Percentiles rank a stretch among this genome's conserved stretches.
Evolutionary conservation across 2,113 vertebrate species (phyloP).

Genomic region (Gymnarchus niloticus): DNA sequence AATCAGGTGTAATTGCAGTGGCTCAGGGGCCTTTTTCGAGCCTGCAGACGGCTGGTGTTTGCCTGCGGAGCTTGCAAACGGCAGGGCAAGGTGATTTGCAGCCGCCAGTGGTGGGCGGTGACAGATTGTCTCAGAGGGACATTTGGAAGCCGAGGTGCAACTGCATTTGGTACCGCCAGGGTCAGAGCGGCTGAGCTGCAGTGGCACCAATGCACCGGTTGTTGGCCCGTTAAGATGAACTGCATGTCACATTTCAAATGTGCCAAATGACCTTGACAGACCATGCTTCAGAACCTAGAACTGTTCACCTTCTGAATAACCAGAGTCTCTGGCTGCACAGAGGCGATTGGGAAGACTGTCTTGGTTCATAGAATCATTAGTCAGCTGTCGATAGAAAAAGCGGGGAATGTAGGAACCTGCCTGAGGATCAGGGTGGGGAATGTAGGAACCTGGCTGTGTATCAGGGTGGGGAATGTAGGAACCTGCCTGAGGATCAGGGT

Average conservation of each 20-base stretch:
- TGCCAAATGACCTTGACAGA: background rate
- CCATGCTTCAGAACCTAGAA: background rate
- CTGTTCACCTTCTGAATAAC: background rate
- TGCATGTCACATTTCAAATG: too few species aligned
- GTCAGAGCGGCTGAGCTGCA: too few species aligned
- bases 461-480: too few species aligned
- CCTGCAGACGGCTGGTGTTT: slow-evolving; percentile 3
- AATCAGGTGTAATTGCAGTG: slow-evolving; percentile 19
- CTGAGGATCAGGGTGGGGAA: too few species aligned
- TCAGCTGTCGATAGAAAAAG: too few species aligned
- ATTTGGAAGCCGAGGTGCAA: background rate
- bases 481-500: too few species aligned
- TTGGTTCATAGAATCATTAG: too few species aligned
- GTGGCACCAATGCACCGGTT: background rate
- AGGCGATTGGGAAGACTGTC: too few species aligned
- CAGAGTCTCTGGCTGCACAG: too few species aligned
- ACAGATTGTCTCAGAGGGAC: slow-evolving; percentile 16
- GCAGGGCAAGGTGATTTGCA: slow-evolving; percentile 19
- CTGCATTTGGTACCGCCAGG: background rate
- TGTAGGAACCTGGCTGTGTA: too few species aligned
- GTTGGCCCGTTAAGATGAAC: background rate
- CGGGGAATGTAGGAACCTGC: too few species aligned
- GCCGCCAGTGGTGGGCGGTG: slow-evolving; percentile 5
- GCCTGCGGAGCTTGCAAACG: background rate
- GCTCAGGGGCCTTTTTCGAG: background rate